Conservation (phyloP, 1,140 invertebrate species). For the Oryctes rhinoceros region DNA sequence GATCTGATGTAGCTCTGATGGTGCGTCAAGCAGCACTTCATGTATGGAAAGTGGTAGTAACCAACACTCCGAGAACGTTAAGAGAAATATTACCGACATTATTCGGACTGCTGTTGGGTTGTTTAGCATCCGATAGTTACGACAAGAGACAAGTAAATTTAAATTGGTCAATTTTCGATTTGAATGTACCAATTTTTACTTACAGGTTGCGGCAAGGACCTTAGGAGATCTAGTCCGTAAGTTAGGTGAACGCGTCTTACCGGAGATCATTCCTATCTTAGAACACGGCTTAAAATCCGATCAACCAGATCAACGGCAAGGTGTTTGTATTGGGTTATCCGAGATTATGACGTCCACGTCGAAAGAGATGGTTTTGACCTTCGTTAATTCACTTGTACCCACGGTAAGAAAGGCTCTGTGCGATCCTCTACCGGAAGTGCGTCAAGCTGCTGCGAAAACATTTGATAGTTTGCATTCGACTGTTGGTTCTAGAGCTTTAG, state of each 20-base stretch:
- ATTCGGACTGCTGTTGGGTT: constrained; percentile 90
- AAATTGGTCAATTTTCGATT: constrained; percentile 2
- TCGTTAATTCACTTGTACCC: constrained; percentile 96
- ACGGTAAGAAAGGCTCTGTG: constrained; percentile 93
- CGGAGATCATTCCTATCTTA: constrained; percentile 97
- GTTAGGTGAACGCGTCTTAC: constrained; percentile 95
- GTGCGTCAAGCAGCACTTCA: constrained; percentile 97
- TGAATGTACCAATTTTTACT: background rate
- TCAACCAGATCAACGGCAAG: constrained; percentile 92
- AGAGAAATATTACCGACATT: constrained; percentile 95
- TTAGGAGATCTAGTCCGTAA: constrained; percentile 97
- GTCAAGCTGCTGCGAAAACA: constrained; percentile 93
- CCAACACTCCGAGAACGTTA: constrained; percentile 95
- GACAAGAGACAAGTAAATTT: constrained; percentile 85
- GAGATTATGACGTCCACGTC: constrained; percentile 98
- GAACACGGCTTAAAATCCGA: constrained; percentile 92
- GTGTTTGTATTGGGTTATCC: constrained; percentile 96
- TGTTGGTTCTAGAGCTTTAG: constrained; percentile 92
- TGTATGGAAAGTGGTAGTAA: constrained; percentile 97
- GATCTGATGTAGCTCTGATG: constrained; percentile 95
- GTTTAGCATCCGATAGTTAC: constrained; percentile 93
- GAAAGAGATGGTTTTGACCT: constrained; percentile 91
- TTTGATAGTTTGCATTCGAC: constrained; percentile 96
- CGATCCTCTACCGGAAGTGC: constrained; percentile 91
- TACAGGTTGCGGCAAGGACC: constrained; percentile 90